These are phyloP conservation scores for Epinotia brunnichana DNA, from an alignment of 2,888 invertebrate genomes.

Conservation along the genomic window DNA sequence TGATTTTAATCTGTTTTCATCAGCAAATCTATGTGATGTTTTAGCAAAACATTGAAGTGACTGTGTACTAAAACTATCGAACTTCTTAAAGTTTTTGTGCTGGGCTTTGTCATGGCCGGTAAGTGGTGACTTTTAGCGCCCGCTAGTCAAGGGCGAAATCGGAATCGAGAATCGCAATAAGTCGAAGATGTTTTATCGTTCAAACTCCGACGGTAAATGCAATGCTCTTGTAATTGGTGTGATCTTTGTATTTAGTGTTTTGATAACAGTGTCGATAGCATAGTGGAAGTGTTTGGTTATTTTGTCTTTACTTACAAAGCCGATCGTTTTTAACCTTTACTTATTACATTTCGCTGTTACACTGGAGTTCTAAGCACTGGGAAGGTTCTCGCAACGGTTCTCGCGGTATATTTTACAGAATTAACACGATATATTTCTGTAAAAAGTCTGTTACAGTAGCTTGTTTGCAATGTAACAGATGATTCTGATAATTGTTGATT, in stretches of 20 bases:
- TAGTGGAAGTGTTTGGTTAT: constrained; percentile 78
- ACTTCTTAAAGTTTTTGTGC: constrained; percentile 83
- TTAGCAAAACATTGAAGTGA: constrained; percentile 80
- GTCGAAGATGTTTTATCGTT: constrained; percentile 85
- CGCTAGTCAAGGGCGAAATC: constrained; percentile 84
- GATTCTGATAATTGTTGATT: constrained; percentile 64
- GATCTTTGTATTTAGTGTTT: constrained; percentile 78
- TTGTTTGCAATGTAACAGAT: constrained; percentile 69
- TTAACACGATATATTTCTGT: constrained; percentile 50
- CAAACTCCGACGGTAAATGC: constrained; percentile 84
- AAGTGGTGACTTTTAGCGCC: constrained; percentile 86
- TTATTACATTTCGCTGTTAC: constrained; percentile 65
- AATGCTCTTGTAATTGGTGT: constrained; percentile 71
- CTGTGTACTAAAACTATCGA: constrained; percentile 81
- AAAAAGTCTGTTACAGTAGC: constrained; percentile 54
- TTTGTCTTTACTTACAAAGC: constrained; percentile 62
- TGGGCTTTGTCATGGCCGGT: constrained; percentile 91
- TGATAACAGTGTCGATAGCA: constrained; percentile 72
- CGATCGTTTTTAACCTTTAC: constrained; percentile 75
- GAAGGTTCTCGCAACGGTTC: constrained; percentile 70
- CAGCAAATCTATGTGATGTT: constrained; percentile 83
- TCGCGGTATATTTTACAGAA: constrained; percentile 48
- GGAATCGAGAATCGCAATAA: constrained; percentile 83
- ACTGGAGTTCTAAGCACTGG: constrained; percentile 60
- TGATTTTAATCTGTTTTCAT: constrained; percentile 85